Conservation (phyloP, 1,140 invertebrate species). For the Drosophila nikananu region DNA sequence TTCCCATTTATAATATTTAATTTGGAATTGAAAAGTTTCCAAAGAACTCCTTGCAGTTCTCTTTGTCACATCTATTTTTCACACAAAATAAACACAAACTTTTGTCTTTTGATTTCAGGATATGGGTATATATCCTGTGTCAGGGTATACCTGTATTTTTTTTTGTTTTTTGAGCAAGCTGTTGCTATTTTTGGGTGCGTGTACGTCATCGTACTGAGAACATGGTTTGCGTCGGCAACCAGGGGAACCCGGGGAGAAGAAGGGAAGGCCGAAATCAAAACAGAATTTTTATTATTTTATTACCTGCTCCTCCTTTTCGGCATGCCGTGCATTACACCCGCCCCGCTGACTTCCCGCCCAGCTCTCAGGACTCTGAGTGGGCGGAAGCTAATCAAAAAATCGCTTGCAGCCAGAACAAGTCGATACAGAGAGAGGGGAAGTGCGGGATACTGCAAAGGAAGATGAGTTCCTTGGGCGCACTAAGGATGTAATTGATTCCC, state of each 20-base stretch:
- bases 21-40: too few relatives aligned
- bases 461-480: conserved; percentile 41
- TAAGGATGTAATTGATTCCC: conserved; percentile 68
- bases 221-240: conserved; percentile 10
- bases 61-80: neutral
- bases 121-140: too few relatives aligned
- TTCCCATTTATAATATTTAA: too few relatives aligned
- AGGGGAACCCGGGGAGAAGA: neutral
- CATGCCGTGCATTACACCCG: conserved; percentile 45
- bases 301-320: conserved; percentile 57
- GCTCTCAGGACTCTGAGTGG: conserved; percentile 35
- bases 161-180: conserved; percentile 43
- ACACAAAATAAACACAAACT: too few relatives aligned
- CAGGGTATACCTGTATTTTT: neutral
- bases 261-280: conserved; percentile 55
- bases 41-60: neutral
- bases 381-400: conserved; percentile 79
- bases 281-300: conserved; percentile 75
- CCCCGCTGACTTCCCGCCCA: neutral
- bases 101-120: too few relatives aligned
- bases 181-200: conserved; percentile 53
- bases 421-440: neutral
- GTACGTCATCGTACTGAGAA: conserved; percentile 30
- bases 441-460: neutral
- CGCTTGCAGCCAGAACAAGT: conserved; percentile 57